Percentiles rank a stretch among this genome's conserved stretches.
phyloP scores from a whole-genome alignment of 2,113 vertebrate species.

The Cichladusa arquata region DNA sequence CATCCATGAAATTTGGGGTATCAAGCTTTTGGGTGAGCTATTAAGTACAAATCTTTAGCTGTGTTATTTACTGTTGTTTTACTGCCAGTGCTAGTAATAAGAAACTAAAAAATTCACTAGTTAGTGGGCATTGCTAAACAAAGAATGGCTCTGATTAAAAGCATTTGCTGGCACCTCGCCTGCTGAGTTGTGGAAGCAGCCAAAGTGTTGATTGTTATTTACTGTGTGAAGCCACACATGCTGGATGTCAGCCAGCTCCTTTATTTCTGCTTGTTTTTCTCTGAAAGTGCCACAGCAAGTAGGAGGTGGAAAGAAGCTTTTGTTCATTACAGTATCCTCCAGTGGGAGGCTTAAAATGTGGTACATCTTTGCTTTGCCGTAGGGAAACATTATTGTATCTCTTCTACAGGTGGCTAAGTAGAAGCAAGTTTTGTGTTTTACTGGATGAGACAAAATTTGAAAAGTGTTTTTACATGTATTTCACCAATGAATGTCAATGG shows the following conservation, averaged over 20 bases:
- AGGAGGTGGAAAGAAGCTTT: background rate
- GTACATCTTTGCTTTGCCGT: background rate
- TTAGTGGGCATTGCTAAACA: background rate
- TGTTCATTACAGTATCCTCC: background rate
- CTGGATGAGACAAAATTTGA: background rate
- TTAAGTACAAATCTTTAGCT: background rate
- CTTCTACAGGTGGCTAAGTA: background rate
- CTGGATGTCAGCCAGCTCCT: background rate
- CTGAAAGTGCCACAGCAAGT: background rate
- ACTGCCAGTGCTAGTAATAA: background rate
- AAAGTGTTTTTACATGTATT: background rate
- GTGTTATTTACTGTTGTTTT: slow-evolving; percentile 2
- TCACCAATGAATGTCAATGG: background rate
- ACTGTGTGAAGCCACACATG: slow-evolving; percentile 6
- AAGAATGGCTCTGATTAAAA: background rate
- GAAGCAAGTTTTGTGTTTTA: background rate
- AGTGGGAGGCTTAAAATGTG: background rate
- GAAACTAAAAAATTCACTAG: background rate
- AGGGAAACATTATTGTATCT: background rate
- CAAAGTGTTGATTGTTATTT: slow-evolving; percentile 47
- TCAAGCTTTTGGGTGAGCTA: background rate
- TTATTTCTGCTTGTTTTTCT: background rate
- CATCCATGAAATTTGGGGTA: background rate
- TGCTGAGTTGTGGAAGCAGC: background rate
- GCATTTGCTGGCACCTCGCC: background rate